These are phyloP conservation scores for Caerostris darwini DNA, from an alignment of 1,140 invertebrate genomes.

Conservation along the genomic window DNA sequence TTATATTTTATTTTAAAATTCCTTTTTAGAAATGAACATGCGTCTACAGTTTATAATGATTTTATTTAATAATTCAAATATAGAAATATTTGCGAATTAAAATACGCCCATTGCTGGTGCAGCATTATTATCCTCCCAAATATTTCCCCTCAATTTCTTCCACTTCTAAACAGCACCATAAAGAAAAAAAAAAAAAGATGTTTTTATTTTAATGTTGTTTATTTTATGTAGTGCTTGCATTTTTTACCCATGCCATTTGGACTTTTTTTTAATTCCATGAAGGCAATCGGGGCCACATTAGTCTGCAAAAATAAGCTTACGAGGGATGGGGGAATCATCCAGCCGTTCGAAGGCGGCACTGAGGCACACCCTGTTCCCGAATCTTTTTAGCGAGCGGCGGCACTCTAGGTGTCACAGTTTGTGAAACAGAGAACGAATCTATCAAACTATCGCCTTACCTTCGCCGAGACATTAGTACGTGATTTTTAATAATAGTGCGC, in stretches of 20 bases:
- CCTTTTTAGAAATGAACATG: too few species aligned
- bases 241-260: not conserved
- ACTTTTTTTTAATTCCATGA: not conserved
- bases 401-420: conserved; percentile 60
- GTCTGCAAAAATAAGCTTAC: conserved; percentile 5
- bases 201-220: too few species aligned
- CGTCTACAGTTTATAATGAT: too few species aligned
- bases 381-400: conserved; percentile 10
- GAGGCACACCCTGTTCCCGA: conserved; percentile 8
- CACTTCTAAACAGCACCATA: too few species aligned
- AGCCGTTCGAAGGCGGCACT: not conserved
- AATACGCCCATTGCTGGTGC: too few species aligned
- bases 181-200: too few species aligned
- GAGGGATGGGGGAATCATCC: not conserved
- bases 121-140: too few species aligned
- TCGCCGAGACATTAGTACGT: not conserved
- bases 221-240: not conserved
- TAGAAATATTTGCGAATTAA: too few species aligned
- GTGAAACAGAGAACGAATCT: conserved; percentile 8
- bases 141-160: too few species aligned
- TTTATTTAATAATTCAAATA: too few species aligned
- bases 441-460: conserved; percentile 59
- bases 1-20: too few species aligned
- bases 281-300: conserved; percentile 4
- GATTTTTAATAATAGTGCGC: conserved; percentile 31